Evolutionary conservation across 2,888 invertebrate species (phyloP).

Genomic region (Pachymerium ferrugineum): DNA sequence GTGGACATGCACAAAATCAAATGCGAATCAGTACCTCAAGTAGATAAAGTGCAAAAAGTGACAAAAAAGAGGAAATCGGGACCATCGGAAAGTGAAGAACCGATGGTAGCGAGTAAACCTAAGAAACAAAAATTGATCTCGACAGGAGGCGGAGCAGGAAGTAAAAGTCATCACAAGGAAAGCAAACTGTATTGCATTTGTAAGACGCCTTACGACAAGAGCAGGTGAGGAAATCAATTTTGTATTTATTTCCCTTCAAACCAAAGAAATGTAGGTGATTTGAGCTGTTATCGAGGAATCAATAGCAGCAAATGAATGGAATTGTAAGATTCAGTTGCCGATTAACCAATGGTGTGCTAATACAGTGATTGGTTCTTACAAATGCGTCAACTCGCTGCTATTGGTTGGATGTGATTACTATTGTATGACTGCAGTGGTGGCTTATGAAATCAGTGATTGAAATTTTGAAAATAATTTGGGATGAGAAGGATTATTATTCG

Average conservation of each 20-base stretch:
- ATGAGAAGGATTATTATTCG: neutral
- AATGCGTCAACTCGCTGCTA: too few relatives aligned
- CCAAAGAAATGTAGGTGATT: too few relatives aligned
- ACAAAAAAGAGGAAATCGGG: conserved; percentile 38
- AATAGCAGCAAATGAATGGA: too few relatives aligned
- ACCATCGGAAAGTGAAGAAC: conserved; percentile 37
- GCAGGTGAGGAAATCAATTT: conserved; percentile 76
- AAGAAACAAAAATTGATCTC: conserved; percentile 38
- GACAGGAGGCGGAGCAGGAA: conserved; percentile 34
- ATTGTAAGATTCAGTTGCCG: too few relatives aligned
- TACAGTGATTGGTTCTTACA: too few relatives aligned
- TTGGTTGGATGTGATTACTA: too few relatives aligned
- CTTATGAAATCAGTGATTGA: too few relatives aligned
- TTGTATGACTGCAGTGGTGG: too few relatives aligned
- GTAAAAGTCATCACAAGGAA: conserved; percentile 54
- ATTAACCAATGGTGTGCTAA: too few relatives aligned
- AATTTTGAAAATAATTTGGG: neutral
- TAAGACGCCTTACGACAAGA: conserved; percentile 89
- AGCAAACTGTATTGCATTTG: conserved; percentile 80
- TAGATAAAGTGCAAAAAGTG: conserved; percentile 3
- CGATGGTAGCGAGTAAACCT: conserved; percentile 29
- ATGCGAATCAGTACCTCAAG: neutral
- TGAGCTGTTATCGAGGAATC: too few relatives aligned
- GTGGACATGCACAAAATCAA: conserved; percentile 35
- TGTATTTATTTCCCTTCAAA: too few relatives aligned